Base-by-base conservation (phyloP, 2,888 invertebrate species). In the Periphyllus acericola region DNA sequence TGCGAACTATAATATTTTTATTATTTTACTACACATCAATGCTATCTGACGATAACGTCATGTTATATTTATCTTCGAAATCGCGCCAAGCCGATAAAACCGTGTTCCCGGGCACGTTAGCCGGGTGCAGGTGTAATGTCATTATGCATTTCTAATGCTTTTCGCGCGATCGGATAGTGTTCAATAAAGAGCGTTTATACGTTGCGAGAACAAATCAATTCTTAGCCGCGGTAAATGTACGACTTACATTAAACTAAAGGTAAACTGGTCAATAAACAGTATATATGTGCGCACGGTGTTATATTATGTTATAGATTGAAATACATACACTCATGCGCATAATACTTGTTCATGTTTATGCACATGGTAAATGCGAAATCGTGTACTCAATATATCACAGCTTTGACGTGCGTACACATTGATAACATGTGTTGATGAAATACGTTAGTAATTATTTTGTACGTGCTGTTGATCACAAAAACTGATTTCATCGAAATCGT, bases 261-360 rank as follows among this genome's bases (percentile, higher is more conserved):
- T 74, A 34, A 74, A 74, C 74, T 21, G 36, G 74, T 74, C 74
- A 21, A 74, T 74, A 74, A 74, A 74, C 74, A 19, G 17, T 71
- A 71, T 21, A 32, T 71, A 71, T 21, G 74, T 34, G 32, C 71
- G 68, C 29, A n/a, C 68, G 29, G 8, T 25, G 21, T 60, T 21
- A 60, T 60, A 60, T n/a, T 25, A 25, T 60, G 46, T 8, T 8
- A 8, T 25, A 25, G 60, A 21, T 60, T 55, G 14, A 55, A 55
- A 21, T 5, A 55, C 14, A 21, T 55, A 8, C 6, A 40, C 9
- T 9, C 14, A 55, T 21, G 19, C 4, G 19, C 9, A 40, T 40
- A 40, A 9, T 9, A 17, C 55, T 55, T 55, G 14, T 55, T 21
- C 55, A 0, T 55, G 55, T 55, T 21, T 55, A 19, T 21, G 17